phyloP scores from a whole-genome alignment of 2,888 invertebrate species.

The Drosophila atroscutellata region DNA sequence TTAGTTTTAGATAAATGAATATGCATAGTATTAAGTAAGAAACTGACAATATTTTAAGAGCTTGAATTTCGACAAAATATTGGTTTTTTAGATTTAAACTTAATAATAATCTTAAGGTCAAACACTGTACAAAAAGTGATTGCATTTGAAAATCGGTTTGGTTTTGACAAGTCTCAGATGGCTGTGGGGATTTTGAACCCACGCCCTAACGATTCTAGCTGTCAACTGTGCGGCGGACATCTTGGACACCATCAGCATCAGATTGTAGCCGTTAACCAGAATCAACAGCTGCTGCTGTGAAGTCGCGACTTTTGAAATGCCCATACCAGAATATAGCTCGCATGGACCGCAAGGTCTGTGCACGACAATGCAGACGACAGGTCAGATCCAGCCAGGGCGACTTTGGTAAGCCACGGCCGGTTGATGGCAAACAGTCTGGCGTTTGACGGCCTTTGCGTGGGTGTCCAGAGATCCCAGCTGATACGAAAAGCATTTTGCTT shows the following conservation, averaged over 20 bases:
- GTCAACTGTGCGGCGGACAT: not conserved
- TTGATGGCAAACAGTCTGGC: not conserved
- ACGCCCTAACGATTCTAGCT: not conserved
- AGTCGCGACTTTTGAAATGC: not conserved
- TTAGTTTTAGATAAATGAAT: not conserved
- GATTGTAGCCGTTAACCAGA: not conserved
- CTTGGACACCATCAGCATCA: not conserved
- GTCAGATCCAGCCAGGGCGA: not conserved
- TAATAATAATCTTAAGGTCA: not conserved
- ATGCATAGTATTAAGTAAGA: not conserved
- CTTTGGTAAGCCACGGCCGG: not conserved
- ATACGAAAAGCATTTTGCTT: not conserved
- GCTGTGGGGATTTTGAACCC: not conserved
- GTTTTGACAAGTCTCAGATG: not conserved
- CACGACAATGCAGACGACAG: not conserved
- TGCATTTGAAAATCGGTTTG: not conserved
- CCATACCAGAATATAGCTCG: not conserved
- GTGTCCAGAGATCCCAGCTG: not conserved
- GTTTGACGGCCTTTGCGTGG: not conserved
- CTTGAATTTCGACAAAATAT: not conserved
- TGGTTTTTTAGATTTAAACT: not conserved
- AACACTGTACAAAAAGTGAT: not conserved
- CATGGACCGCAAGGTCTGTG: not conserved
- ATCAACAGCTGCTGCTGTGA: not conserved
- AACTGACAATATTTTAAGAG: rapidly evolving